Percentiles rank a stretch among this genome's conserved stretches.
Conservation (phyloP, 1,140 invertebrate genomes). For the Chelonus insularis region DNA sequence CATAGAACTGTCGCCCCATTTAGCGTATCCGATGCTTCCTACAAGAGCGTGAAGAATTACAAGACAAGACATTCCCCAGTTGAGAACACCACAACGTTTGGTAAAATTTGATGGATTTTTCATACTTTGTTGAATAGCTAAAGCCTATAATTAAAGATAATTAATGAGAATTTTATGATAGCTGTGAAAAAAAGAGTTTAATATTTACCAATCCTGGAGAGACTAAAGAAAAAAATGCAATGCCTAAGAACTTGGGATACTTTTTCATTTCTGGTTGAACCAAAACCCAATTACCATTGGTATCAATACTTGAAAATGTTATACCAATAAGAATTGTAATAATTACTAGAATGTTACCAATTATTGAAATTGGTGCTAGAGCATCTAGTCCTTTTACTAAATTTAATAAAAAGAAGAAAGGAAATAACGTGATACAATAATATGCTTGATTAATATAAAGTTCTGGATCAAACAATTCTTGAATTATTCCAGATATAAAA, state of each 20-base stretch:
- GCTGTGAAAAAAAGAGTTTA: neutral
- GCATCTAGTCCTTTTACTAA: slow-evolving; percentile 31
- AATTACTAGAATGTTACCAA: slow-evolving; percentile 33
- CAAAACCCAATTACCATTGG: slow-evolving; percentile 29
- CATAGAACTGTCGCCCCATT: slow-evolving; percentile 34
- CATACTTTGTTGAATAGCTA: slow-evolving; percentile 40
- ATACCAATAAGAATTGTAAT: slow-evolving; percentile 33
- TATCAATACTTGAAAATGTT: slow-evolving; percentile 37
- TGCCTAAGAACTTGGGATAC: slow-evolving; percentile 41
- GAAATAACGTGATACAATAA: slow-evolving; percentile 37
- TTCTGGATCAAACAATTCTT: slow-evolving; percentile 32
- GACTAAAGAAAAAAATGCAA: slow-evolving; percentile 40
- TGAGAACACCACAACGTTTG: slow-evolving; percentile 36
- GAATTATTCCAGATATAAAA: slow-evolving; percentile 36
- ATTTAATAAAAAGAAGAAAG: slow-evolving; percentile 38
- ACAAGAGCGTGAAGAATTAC: slow-evolving; percentile 32
- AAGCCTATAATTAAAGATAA: slow-evolving; percentile 28
- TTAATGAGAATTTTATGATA: neutral
- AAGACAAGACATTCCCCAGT: slow-evolving; percentile 39
- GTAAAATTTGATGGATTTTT: slow-evolving; percentile 36
- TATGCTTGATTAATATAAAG: slow-evolving; percentile 30
- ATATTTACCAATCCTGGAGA: slow-evolving; percentile 40
- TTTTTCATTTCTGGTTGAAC: slow-evolving; percentile 21
- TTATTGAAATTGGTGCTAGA: slow-evolving; percentile 33
- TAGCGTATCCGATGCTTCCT: slow-evolving; percentile 36